A percentile compares a stretch with the other conserved stretches of the same genome.
These are phyloP conservation scores for Lasioglossum pauxillum DNA, from an alignment of 2,888 invertebrate genomes.

Conservation along the genomic window DNA sequence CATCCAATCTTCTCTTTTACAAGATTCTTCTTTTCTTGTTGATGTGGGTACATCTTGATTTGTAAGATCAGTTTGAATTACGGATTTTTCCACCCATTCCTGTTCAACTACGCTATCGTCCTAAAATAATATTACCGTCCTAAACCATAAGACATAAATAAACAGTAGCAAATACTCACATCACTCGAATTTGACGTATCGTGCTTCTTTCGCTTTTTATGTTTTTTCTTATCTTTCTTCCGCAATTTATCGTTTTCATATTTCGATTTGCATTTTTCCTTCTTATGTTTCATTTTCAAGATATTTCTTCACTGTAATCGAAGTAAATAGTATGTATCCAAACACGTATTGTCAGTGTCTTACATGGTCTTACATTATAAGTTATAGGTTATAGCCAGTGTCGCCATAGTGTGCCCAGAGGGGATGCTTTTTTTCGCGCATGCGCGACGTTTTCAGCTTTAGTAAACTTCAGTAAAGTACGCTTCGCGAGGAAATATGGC, in stretches of 20 bases:
- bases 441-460: no score
- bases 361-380: no score
- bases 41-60: conserved; percentile 28
- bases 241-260: conserved; percentile 63
- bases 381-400: no score
- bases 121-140: conserved; percentile 40
- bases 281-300: conserved; percentile 40
- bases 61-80: background rate
- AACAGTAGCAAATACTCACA: conserved; percentile 32
- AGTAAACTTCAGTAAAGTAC: no score
- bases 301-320: background rate
- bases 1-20: conserved; percentile 92
- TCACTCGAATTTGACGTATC: conserved; percentile 59
- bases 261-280: conserved; percentile 62
- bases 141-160: background rate
- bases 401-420: no score
- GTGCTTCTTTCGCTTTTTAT: conserved; percentile 57
- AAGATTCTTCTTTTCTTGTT: conserved; percentile 69
- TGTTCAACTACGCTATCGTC: conserved; percentile 73
- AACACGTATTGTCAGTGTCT: background rate
- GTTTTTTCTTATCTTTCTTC: conserved; percentile 66
- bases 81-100: conserved; percentile 88
- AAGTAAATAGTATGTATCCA: background rate
- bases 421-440: no score
- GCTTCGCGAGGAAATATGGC: no score